Evolutionary conservation across 2,888 invertebrate genomes (phyloP), one percentile per base, ranked within the genome.

Genomic region (Neocrepidodera transversa): DNA sequence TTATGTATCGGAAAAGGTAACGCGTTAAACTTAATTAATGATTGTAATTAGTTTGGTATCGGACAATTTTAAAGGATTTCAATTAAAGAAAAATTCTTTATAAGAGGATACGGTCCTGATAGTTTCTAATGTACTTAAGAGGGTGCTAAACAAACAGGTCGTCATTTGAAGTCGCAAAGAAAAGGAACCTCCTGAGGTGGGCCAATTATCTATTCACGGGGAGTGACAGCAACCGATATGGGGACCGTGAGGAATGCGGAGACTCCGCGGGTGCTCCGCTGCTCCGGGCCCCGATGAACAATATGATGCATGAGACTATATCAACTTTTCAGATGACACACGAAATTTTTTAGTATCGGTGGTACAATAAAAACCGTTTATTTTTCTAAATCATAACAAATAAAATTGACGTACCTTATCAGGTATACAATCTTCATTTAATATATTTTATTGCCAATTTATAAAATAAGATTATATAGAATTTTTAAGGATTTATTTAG

Each of bases 121-220:
- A 67, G 67, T 28, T 28, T 8, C 28, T n/a, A n/a, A n/a, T n/a
- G n/a, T n/a, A n/a, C n/a, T n/a, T 32, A 10, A 32, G 32, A 32
- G 32, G 32, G 32, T 67, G 68, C 63, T 73, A 78, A 78, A 76
- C 77, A 78, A 78, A 79, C 77, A 78, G 74, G 74, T 74, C 74
- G 70, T 69, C 69, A 70, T 66, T 65, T 63, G 62, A 48, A 66
- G 59, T 53, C 53, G 43, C 66, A 67, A 35, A 54, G 54, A 54
- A 45, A 54, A 54, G 74, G 78, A 74, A 77, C n/a, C 81, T 75
- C 80, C 79, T 71, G 79, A 79, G 81, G 81, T 81, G 81, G 80
- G 79, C 81, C 81, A 81, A 81, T 81, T 81, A 81, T 79, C 77
- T 78, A 78, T 74, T 78, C 79, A 76, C 75, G 78, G 80, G 80